These are phyloP conservation scores for Sitophilus oryzae DNA, from an alignment of 1,140 invertebrate genomes.

Conservation along the genomic window DNA sequence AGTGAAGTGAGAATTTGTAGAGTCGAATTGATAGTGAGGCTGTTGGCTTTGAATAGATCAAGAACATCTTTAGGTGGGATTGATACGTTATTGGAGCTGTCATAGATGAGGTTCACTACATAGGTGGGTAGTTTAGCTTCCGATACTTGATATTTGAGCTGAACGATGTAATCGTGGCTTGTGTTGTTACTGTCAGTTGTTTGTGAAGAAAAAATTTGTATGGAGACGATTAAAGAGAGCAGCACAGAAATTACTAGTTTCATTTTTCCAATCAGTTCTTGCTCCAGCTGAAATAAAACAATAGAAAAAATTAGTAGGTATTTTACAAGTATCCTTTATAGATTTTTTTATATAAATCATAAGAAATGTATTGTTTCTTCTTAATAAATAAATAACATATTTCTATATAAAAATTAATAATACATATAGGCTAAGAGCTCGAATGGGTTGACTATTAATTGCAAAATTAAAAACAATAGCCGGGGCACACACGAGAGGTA, in stretches of 20 bases:
- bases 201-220: neutral
- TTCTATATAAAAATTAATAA: too few relatives aligned
- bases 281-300: too few relatives aligned
- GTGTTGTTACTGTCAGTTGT: neutral
- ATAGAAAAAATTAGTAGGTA: too few relatives aligned
- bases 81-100: neutral
- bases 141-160: neutral
- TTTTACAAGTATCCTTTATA: too few relatives aligned
- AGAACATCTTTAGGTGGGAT: constrained; percentile 3
- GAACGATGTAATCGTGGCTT: constrained; percentile 3
- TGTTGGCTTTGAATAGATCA: neutral
- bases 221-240: too few relatives aligned
- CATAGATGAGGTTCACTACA: constrained; percentile 4
- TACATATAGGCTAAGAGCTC: too few relatives aligned
- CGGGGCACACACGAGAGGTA: too few relatives aligned
- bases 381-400: too few relatives aligned
- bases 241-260: neutral
- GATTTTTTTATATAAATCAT: too few relatives aligned
- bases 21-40: neutral
- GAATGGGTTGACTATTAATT: too few relatives aligned
- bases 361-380: too few relatives aligned
- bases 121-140: constrained; percentile 8
- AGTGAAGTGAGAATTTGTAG: neutral
- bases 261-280: constrained; percentile 5
- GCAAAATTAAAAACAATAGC: too few relatives aligned